phyloP scores from a whole-genome alignment of 2,797 vertebrate species.

The Sparidentex hasta region DNA sequence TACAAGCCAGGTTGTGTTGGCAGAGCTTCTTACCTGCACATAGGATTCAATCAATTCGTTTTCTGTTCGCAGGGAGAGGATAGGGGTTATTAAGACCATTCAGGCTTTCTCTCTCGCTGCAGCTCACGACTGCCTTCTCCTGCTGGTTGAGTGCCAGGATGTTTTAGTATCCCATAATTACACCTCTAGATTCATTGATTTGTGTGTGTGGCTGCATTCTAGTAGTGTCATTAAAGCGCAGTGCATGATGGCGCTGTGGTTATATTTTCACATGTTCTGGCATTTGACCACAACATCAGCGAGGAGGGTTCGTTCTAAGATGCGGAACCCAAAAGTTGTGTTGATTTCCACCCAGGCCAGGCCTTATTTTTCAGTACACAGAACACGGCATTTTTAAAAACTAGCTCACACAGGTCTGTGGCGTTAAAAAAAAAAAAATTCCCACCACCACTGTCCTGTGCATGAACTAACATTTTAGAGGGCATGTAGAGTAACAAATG shows the following conservation, averaged over 20 bases:
- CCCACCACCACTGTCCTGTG: slow-evolving; percentile 14
- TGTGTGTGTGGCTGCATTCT: slow-evolving; percentile 73
- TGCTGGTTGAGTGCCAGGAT: slow-evolving; percentile 64
- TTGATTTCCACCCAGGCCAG: slow-evolving; percentile 29
- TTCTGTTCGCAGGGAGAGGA: slow-evolving; percentile 61
- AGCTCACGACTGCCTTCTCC: slow-evolving; percentile 60
- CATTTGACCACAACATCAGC: slow-evolving; percentile 38
- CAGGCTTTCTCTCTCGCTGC: slow-evolving; percentile 57
- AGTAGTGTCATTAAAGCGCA: slow-evolving; percentile 64
- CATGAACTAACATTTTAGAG: slow-evolving; percentile 29
- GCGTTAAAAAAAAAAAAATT: not conserved
- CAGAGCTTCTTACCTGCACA: slow-evolving; percentile 75
- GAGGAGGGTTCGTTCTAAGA: slow-evolving; percentile 37
- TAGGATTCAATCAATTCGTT: slow-evolving; percentile 78
- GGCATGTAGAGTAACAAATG: slow-evolving; percentile 15
- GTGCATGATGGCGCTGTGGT: slow-evolving; percentile 38
- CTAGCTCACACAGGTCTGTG: slow-evolving; percentile 1
- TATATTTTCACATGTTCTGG: slow-evolving; percentile 53
- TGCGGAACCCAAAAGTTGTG: slow-evolving; percentile 17
- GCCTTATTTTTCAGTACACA: slow-evolving; percentile 12
- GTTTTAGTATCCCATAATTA: slow-evolving; percentile 77
- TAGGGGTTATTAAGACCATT: slow-evolving; percentile 70
- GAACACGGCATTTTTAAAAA: not conserved
- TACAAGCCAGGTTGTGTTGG: slow-evolving; percentile 77
- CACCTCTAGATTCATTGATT: slow-evolving; percentile 70